phyloP scores from a whole-genome alignment of 2,113 vertebrate genomes.

The Baryphthengus martii region DNA sequence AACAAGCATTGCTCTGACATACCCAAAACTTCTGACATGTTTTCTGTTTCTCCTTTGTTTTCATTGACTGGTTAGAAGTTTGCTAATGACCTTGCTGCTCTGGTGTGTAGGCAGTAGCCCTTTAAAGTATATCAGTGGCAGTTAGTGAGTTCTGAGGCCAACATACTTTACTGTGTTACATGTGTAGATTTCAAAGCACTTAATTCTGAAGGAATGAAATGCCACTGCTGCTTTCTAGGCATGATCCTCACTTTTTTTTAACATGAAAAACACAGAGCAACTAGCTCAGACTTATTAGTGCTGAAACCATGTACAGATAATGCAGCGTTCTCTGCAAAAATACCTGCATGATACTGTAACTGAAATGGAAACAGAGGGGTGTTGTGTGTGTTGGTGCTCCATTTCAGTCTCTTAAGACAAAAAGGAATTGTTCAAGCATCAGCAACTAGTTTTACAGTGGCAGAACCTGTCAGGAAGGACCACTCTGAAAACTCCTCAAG shows the following conservation, averaged over 20 bases:
- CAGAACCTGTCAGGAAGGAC: not conserved
- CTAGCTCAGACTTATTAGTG: not conserved
- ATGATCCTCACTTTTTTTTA: not conserved
- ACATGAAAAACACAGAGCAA: not conserved
- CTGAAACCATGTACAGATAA: not conserved
- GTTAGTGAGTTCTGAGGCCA: not conserved
- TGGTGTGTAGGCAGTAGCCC: not conserved
- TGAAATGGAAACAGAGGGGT: too few relatives aligned
- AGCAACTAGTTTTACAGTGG: not conserved
- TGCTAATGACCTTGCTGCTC: not conserved
- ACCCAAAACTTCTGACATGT: rapidly evolving
- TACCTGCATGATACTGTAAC: not conserved
- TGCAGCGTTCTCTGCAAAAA: not conserved
- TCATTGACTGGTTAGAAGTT: not conserved
- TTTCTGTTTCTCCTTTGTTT: not conserved
- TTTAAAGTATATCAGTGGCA: not conserved
- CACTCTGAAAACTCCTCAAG: not conserved
- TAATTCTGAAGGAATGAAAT: not conserved
- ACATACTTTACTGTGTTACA: too few relatives aligned
- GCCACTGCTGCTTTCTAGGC: not conserved
- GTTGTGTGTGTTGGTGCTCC: not conserved
- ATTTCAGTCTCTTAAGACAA: not conserved
- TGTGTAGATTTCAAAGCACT: not conserved
- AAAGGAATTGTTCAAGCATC: not conserved
- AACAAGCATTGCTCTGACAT: not conserved